phyloP scores from a whole-genome alignment of 92 coral and sea anemone genomes.

The Siderastrea radians region DNA sequence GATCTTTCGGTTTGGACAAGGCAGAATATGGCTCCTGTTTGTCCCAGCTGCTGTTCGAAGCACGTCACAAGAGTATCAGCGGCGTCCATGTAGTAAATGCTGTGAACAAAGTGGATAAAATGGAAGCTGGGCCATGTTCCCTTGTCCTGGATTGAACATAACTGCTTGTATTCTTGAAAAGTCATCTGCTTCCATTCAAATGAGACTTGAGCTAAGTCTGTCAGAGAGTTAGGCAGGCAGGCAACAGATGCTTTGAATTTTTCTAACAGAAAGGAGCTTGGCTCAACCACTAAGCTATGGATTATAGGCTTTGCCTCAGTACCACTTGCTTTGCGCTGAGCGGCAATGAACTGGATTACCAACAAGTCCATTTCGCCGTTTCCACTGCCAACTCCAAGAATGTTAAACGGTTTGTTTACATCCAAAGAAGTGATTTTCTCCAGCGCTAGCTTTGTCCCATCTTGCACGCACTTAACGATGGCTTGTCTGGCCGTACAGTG shows the following conservation, averaged over 20 bases:
- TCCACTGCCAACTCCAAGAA: slow-evolving; percentile 71
- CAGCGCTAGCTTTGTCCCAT: slow-evolving; percentile 33
- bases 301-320: slow-evolving; percentile 29
- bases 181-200: slow-evolving; percentile 70
- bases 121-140: slow-evolving; percentile 19
- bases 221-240: slow-evolving; percentile 36
- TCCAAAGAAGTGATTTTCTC: slow-evolving; percentile 24
- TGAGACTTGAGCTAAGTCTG: slow-evolving; percentile 28
- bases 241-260: slow-evolving; percentile 45
- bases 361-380: slow-evolving; percentile 51
- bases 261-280: slow-evolving; percentile 45
- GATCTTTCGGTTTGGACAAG: slow-evolving; percentile 65
- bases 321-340: slow-evolving; percentile 31
- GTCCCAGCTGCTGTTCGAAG: slow-evolving; percentile 47
- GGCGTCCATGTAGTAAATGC: slow-evolving; percentile 73
- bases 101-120: slow-evolving; percentile 60
- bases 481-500: slow-evolving; percentile 63
- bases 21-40: slow-evolving; percentile 52
- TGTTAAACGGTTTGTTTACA: slow-evolving; percentile 16
- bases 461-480: slow-evolving; percentile 46
- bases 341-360: slow-evolving; percentile 49
- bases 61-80: slow-evolving; percentile 38
- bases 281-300: slow-evolving; percentile 48
- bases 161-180: slow-evolving; percentile 41
- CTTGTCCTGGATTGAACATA: slow-evolving; percentile 13